These are phyloP conservation scores for Triplophysa rosa DNA, from an alignment of 2,113 vertebrate genomes.

Conservation along the genomic window DNA sequence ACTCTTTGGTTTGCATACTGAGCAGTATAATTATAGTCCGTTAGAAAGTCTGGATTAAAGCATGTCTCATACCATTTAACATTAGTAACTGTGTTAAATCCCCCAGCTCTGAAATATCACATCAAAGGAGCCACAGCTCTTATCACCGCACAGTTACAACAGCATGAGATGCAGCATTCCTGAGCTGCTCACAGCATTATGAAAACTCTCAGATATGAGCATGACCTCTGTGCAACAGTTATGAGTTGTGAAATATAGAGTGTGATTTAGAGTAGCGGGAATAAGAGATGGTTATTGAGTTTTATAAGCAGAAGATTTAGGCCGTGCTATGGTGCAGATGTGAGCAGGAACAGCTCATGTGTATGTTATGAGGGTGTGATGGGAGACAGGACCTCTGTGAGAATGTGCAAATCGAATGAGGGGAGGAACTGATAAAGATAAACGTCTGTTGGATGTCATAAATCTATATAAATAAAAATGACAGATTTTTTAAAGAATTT, in stretches of 20 bases:
- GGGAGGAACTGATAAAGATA: not conserved
- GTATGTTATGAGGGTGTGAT: conserved; percentile 34
- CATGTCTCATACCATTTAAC: not conserved
- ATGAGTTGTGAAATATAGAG: conserved; percentile 8
- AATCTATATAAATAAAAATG: too few relatives aligned
- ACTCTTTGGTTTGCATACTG: too few relatives aligned
- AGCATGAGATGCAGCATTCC: conserved; percentile 3
- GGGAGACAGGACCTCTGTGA: conserved; percentile 13
- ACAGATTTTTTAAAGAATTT: too few relatives aligned
- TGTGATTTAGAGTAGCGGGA: not conserved
- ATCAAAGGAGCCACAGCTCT: not conserved
- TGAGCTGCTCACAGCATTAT: not conserved
- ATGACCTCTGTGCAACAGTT: not conserved
- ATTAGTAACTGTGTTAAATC: conserved; percentile 1
- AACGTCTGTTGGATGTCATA: not conserved
- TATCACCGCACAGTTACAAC: not conserved
- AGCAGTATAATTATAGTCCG: too few relatives aligned
- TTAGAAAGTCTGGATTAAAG: not conserved
- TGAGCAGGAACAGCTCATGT: conserved; percentile 25
- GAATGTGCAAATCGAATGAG: not conserved
- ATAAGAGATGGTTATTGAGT: not conserved
- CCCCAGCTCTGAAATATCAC: not conserved
- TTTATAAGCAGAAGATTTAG: not conserved
- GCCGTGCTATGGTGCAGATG: conserved; percentile 31
- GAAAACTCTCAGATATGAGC: not conserved